Evolutionary conservation across 2,888 invertebrate genomes (phyloP).

Genomic region (Oligia latruncula): DNA sequence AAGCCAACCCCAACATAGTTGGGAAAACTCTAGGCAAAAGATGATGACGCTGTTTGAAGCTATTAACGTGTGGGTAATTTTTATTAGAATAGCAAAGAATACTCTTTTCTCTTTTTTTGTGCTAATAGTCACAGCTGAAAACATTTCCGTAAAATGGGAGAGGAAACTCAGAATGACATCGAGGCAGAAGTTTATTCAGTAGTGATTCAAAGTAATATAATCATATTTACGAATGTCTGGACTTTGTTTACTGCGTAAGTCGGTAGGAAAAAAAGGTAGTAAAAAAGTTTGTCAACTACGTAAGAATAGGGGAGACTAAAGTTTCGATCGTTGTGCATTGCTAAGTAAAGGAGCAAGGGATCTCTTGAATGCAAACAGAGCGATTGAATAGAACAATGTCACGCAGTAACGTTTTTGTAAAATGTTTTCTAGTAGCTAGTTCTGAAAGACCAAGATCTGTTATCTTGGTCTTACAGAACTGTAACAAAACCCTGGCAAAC

Average conservation of each 20-base stretch:
- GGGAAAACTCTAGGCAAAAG: too few species aligned
- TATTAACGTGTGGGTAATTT: background rate
- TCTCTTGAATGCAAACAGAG: background rate
- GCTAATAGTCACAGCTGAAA: background rate
- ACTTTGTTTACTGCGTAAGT: conserved; percentile 10
- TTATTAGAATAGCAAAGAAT: background rate
- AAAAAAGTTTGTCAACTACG: conserved; percentile 10
- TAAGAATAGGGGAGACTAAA: background rate
- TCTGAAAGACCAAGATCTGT: background rate
- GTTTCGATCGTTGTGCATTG: conserved; percentile 1
- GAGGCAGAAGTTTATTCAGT: background rate
- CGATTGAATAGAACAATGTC: background rate
- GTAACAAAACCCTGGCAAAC: background rate
- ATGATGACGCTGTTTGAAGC: too few species aligned
- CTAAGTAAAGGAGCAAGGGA: background rate
- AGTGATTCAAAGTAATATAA: conserved; percentile 8
- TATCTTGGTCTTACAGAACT: too few species aligned
- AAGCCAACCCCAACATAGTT: too few species aligned
- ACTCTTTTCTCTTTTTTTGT: too few species aligned
- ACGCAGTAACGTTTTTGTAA: background rate
- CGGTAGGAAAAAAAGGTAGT: background rate
- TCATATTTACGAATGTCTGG: conserved; percentile 20
- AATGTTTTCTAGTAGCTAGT: background rate
- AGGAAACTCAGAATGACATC: background rate
- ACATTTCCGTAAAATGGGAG: background rate